Evolutionary conservation across 2,797 vertebrate genomes (phyloP), one percentile per base, ranked within the genome.

Genomic region (Garrulus glandarius): DNA sequence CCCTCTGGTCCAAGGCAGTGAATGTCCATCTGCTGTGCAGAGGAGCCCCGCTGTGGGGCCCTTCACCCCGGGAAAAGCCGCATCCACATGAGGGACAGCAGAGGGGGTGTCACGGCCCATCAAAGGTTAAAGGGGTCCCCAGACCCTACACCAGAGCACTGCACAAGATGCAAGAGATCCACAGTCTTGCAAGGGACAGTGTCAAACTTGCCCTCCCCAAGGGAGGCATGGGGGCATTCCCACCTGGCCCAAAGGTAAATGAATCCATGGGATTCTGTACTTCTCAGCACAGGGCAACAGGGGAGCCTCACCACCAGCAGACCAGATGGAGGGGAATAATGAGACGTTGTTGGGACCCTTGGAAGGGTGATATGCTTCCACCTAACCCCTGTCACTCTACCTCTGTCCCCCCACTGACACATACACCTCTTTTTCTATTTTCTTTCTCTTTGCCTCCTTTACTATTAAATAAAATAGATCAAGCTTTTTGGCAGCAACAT

Each of bases 221-320:
- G 16, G 27, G 12, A 30, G 27, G 43, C 27, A 37, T 1, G 0
- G 6, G 43, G 13, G 21, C 1, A 1, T 32, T 32, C 15, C 34
- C 16, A 47, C 43, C 43, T 37, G n/a, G 27, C 43, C 27, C 34
- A 47, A 37, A 47, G 20, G 27, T 37, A 1, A 2, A 30, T 37
- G 24, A 37, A 74, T 19, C 34, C 71, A 37, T 7, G 17, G 16
- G 21, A 37, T 32, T 74, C 27, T 12, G 6, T 5, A 34, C 9
- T 50, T n/a, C 10, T 11, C 3, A 0, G 46, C 2, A 2, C 23
- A n/a, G 46, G 36, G 8, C 5, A 6, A 39, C 39, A 6, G 39
- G 39, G 39, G 39, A 41, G 4, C 46, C 19, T 50, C 30, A 76
- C 19, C 19, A 61, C 5, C 36, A n/a, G 44, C 30, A 8, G 15